A percentile compares a stretch with the other conserved stretches of the same genome.
These are phyloP conservation scores for Bovichtus diacanthus DNA, from an alignment of 2,797 vertebrate species.

Conservation along the genomic window DNA sequence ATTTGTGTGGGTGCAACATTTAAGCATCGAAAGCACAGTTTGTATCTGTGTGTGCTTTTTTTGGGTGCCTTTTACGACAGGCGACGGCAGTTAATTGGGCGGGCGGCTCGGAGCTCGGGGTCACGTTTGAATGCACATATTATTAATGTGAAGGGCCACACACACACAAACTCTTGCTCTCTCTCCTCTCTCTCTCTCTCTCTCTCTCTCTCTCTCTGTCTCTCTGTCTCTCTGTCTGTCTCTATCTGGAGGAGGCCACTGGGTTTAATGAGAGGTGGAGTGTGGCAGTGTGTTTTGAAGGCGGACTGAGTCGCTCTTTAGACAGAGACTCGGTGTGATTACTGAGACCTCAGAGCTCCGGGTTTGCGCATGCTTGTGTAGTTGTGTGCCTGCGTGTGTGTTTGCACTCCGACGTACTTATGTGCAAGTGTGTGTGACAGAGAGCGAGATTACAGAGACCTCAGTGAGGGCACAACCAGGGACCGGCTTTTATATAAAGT, in stretches of 20 bases:
- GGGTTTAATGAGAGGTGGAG: conserved; percentile 83
- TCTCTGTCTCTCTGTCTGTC: conserved; percentile 15
- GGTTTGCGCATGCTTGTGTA: conserved; percentile 56
- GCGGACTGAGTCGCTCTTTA: conserved; percentile 72
- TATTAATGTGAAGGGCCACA: conserved; percentile 68
- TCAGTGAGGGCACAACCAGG: conserved; percentile 76
- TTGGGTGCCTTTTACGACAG: conserved; percentile 35
- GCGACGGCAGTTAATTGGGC: conserved; percentile 55
- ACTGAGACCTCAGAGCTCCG: conserved; percentile 69
- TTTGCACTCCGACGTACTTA: conserved; percentile 36
- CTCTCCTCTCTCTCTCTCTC: conserved; percentile 24
- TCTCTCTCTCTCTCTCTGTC: neutral
- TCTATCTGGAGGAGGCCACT: conserved; percentile 69
- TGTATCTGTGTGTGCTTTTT: conserved; percentile 24
- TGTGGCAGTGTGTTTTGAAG: conserved; percentile 73
- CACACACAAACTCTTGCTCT: conserved; percentile 32
- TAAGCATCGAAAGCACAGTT: conserved; percentile 33
- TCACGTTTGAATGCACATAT: conserved; percentile 73
- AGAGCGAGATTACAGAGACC: conserved; percentile 82
- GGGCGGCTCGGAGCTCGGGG: conserved; percentile 38
- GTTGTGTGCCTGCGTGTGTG: conserved; percentile 43
- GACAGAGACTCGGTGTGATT: conserved; percentile 76
- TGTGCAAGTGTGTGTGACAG: conserved; percentile 60
- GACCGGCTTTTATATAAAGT: conserved; percentile 86
- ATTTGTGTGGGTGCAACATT: conserved; percentile 45